Conservation (phyloP, 1,140 invertebrate genomes). For the Limonius californicus region DNA sequence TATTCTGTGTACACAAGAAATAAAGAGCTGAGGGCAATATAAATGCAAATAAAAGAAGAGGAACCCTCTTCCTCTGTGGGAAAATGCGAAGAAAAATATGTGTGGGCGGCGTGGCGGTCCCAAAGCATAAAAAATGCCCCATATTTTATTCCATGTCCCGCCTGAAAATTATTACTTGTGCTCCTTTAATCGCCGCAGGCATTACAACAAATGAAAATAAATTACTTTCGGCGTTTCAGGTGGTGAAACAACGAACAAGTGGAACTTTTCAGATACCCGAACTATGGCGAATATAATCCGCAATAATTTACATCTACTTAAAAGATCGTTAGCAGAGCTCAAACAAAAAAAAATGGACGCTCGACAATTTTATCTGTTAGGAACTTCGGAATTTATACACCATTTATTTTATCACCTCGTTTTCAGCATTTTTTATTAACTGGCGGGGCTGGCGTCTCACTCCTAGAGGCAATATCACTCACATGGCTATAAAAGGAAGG, state of each 20-base stretch:
- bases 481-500: no score
- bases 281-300: background rate
- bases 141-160: background rate
- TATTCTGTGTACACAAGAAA: background rate
- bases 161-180: background rate
- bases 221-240: background rate
- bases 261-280: no score
- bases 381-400: no score
- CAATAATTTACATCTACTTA: background rate
- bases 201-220: background rate
- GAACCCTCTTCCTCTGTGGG: background rate
- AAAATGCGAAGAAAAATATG: background rate
- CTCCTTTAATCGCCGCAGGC: background rate
- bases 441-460: no score
- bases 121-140: background rate
- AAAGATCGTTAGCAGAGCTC: background rate
- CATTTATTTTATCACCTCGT: no score
- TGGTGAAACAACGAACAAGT: background rate
- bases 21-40: background rate
- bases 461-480: no score
- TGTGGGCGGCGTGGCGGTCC: background rate
- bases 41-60: slow-evolving; percentile 1
- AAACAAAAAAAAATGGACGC: no score
- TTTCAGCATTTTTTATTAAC: no score
- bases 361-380: no score